Base-by-base conservation (phyloP, 2,797 vertebrate species). In the Liparis tanakae region DNA sequence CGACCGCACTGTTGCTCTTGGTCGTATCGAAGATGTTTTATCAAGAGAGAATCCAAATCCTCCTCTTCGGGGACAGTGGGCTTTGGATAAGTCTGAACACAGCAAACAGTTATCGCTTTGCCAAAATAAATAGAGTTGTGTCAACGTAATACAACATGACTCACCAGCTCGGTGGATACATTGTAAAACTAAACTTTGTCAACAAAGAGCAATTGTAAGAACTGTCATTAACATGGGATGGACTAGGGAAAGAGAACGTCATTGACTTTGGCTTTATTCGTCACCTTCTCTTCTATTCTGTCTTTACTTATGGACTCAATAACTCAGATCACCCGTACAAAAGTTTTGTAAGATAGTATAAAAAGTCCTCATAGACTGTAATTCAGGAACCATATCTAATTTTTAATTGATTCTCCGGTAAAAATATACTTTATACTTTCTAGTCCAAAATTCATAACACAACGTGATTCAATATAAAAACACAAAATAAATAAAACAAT, bases 71-170 rank as follows among this genome's bases (percentile, higher is more conserved):
- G 67, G 72, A 83, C 56, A 34, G 55, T 18, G 57, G 72, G 70
- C 83, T 76, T 30, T 80, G 79, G 79, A 85, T 65, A 30, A 0
- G 7, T 72, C n/a, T 68, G 72, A 73, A 51, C 17, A 51, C 53
- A 79, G 73, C 36, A 67, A 78, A 61, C 63, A 67, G 33, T 68
- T 75, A 30, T 30, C 41, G 37, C 12, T 70, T 77, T 74, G 70
- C 66, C 80, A 83, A 67, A 71, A 25, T 25, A 10, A 33, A 56
- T 69, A 63, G 37, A 65, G 43, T 56, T 51, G 18, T 70, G 34
- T 58, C 61, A 4, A 63, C 61, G 56, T 80, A 62, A 89, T 84
- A 82, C 86, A 83, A 74, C 30, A 88, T 91, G 87, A 91, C 78
- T 88, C 90, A 88, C 68, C 68, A 72, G 67, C 68, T 85, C 72